Conservation (phyloP, 1,140 invertebrate genomes). For the Drosophila lacteicornis region DNA sequence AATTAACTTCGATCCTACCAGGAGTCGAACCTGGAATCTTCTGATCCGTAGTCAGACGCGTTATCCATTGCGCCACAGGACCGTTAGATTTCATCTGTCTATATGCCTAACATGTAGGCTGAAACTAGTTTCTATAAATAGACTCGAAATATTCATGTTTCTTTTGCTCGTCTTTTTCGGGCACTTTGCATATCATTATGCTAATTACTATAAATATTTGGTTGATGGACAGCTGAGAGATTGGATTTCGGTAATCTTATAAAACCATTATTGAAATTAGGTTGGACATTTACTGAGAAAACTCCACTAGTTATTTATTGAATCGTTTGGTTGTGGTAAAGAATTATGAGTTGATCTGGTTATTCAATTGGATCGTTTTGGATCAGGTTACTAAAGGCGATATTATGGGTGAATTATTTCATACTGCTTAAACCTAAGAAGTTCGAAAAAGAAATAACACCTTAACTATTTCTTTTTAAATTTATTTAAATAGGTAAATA, state of each 20-base stretch:
- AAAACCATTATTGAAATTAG: conserved; percentile 35
- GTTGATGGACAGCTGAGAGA: conserved; percentile 28
- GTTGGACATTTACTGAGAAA: conserved; percentile 5
- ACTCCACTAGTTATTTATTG: conserved; percentile 19
- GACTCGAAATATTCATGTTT: conserved; percentile 8
- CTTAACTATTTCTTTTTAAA: too few species aligned
- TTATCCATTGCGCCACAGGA: conserved; percentile 59
- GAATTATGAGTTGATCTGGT: conserved; percentile 9
- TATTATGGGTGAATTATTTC: not conserved
- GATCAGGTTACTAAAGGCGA: conserved; percentile 7
- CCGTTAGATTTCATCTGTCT: not conserved
- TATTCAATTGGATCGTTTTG: conserved; percentile 18
- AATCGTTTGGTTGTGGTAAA: not conserved
- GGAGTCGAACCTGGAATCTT: conserved; percentile 91
- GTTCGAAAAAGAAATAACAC: too few species aligned
- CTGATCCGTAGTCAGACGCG: conserved; percentile 90
- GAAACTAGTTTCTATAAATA: conserved; percentile 24
- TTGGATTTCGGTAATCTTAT: conserved; percentile 40
- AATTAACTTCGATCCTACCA: conserved; percentile 86
- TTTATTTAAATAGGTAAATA: too few species aligned
- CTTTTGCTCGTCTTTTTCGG: conserved; percentile 10
- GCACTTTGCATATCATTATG: conserved; percentile 47
- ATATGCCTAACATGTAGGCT: not conserved
- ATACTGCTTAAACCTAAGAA: not conserved
- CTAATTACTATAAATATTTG: conserved; percentile 29